Base-by-base conservation (phyloP, 2,113 vertebrate genomes). In the Chaenocephalus aceratus region DNA sequence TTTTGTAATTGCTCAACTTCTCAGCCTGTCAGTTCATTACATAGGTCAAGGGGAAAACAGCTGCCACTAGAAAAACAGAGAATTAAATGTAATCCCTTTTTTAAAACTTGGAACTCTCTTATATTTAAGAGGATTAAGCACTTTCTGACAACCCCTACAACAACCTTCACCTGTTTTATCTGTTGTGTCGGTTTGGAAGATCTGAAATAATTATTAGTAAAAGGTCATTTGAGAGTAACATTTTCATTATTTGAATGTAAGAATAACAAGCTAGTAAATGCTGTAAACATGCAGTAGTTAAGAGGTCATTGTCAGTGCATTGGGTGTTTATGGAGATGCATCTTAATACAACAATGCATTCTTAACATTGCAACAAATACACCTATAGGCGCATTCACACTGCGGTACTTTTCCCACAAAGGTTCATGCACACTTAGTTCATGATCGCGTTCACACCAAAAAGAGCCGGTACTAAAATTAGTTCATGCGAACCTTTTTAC, bases 301-400 rank as follows among this genome's bases (percentile, higher is more conserved):
- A 36, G 45, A 16, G 23, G 74, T 66, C 9, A 60, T 73, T 30
- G 52, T 46, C 23, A 64, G 36, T 26, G 16, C 51, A 48, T 58
- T 34, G 8, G 16, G 5, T 53, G 11, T 61, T 26, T 66, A 30
- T 30, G 34, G 4, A 46, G 52, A 36, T 64, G 7, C 6, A 41
- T 49, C 26, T 26, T 62, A 44, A 61, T 1, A 51, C 15, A 53
- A 66, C 46, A 77, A 5, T 21, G 1, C 8, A 16, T 75, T 51
- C 12, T 4, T 54, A 66, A 41, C 61, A 71, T 76, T 34, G 21
- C 45, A n/a, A 46, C 60, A 62, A 21, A 62, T 11, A 57, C 4
- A 57, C 5, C 21, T 21, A 21, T 21, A 21, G 21, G 21, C 21
- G 21, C 21, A 21, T 21, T 21, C 21, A 21, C 21, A 21, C 21